Evolutionary conservation across 2,113 vertebrate genomes (phyloP).

Genomic region (Lagopus muta): DNA sequence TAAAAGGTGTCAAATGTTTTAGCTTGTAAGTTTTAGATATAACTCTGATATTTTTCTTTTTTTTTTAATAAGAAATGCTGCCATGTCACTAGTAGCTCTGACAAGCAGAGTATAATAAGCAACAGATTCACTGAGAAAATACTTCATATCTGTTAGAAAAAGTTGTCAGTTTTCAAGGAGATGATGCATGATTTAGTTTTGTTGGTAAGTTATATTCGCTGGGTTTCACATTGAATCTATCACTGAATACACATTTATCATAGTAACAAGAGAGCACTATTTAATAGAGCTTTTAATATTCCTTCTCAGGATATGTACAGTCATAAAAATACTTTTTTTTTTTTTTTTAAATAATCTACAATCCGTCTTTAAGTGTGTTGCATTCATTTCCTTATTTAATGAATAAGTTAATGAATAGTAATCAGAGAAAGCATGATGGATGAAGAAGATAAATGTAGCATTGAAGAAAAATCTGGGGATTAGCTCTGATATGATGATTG

Average conservation of each 20-base stretch:
- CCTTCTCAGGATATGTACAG: not conserved
- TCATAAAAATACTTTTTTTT: not conserved
- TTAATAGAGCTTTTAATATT: conserved; percentile 38
- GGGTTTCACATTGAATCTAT: conserved; percentile 11
- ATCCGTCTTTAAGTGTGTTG: not conserved
- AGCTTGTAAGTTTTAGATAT: not conserved
- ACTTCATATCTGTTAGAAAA: not conserved
- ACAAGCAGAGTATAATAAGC: not conserved
- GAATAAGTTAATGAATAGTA: conserved; percentile 14
- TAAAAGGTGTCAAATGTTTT: not conserved
- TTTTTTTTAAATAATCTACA: not conserved
- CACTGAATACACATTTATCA: not conserved
- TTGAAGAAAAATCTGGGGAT: conserved; percentile 22
- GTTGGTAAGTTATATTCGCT: not conserved
- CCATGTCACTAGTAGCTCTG: conserved; percentile 16
- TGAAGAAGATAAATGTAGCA: not conserved
- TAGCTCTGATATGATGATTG: conserved; percentile 41
- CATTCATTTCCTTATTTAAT: conserved; percentile 14
- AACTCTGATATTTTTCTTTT: not conserved
- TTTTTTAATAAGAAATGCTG: not conserved
- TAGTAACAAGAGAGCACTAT: not conserved
- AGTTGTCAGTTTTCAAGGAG: conserved; percentile 9
- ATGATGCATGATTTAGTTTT: not conserved
- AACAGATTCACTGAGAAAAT: conserved; percentile 10
- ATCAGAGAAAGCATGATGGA: not conserved